Evolutionary conservation across 2,888 invertebrate genomes (phyloP), one percentile per base, ranked within the genome.

Genomic region (Barypeithes pellucidus): DNA sequence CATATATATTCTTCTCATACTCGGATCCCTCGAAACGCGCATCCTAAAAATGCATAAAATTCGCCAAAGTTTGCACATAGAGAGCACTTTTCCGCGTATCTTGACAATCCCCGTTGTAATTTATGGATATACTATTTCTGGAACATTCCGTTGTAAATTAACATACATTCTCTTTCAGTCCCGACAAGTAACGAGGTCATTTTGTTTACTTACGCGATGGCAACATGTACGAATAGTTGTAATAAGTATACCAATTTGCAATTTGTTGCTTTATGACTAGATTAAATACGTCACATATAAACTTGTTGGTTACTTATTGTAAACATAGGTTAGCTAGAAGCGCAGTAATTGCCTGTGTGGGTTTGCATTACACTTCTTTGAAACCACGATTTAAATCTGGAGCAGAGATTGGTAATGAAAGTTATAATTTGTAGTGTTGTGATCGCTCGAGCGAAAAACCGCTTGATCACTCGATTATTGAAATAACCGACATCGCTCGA

Each of bases 41-140:
- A 72, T 66, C 60, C 43, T 66, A 47, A 39, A 61, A 65, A 72
- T 45, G 59, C 57, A 66, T 65, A 54, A 52, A 65, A 65, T 60
- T 20, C 36, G 20, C 50, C 14, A 36, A 68, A 68, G 59, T 52
- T 66, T 14, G 43, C 29, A 62, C 62, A 69, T 62, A 69, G 50
- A 20, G 29, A 60, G 66, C 66, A 72, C 22, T 72, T 72, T 66
- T 61, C 71, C 50, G 29, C 60, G 60, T 72, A 60, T 61, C 60
- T 59, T 63, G 20, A 54, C 33, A 54, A 66, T 41, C 39, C 20
- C 22, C 39, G 33, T 24, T 24, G 39, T 43, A 54, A 66, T 66
- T 66, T 66, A 66, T 54, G 36, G 22, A 1, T 20, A n/a, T 33
- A 12, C 29, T 50, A 47, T 52, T 65, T 65, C 65, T 36, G 65